Evolutionary conservation across 2,888 invertebrate genomes (phyloP).

Genomic region (Apodemia duryi): DNA sequence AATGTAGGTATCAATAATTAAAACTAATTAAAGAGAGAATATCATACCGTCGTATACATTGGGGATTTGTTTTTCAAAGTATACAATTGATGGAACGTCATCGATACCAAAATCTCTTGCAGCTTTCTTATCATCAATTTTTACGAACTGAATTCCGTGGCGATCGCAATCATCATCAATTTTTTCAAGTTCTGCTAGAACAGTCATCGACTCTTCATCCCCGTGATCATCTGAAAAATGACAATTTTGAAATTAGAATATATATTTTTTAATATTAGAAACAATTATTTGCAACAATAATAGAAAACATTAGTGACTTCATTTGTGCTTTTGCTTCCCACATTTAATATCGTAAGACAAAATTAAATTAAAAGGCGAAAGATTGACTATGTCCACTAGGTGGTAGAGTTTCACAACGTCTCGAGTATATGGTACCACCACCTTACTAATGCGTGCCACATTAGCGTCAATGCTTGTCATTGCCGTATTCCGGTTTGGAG

Average conservation of each 20-base stretch:
- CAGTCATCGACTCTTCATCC: conserved; percentile 92
- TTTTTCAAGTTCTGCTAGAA: conserved; percentile 91
- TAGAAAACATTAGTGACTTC: no score
- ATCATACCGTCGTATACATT: conserved; percentile 91
- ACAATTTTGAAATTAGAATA: neutral
- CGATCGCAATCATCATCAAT: conserved; percentile 96
- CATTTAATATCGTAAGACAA: no score
- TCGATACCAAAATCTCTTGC: conserved; percentile 93
- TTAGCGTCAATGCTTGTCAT: no score
- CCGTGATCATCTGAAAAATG: conserved; percentile 89
- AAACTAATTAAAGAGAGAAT: neutral
- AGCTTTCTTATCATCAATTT: conserved; percentile 92
- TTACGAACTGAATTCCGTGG: conserved; percentile 95
- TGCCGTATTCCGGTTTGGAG: no score
- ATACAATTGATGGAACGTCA: conserved; percentile 90
- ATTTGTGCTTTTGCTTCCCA: no score
- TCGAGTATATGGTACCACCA: no score
- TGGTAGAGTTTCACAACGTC: no score
- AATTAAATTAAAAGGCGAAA: no score
- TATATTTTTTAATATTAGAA: no score
- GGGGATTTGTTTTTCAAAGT: conserved; percentile 95
- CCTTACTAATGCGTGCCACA: no score
- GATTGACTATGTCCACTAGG: no score
- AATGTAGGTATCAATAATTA: neutral
- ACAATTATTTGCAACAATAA: no score